These are phyloP conservation scores for Trypoxylon attenuatum DNA, from an alignment of 2,888 invertebrate species.

Conservation along the genomic window DNA sequence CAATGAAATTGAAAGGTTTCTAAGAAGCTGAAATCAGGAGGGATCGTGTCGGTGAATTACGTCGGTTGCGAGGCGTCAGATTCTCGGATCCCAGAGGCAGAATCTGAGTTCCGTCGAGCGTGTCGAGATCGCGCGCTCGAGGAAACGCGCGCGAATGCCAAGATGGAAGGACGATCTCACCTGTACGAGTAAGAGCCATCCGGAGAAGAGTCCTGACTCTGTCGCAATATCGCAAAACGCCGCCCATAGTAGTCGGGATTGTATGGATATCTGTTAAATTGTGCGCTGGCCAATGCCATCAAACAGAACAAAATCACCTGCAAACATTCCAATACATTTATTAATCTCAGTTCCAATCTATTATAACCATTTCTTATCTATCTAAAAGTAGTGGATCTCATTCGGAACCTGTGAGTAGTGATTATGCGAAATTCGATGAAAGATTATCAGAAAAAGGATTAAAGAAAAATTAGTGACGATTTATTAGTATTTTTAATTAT, in stretches of 20 bases:
- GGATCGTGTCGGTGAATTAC: too few species aligned
- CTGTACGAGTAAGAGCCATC: constrained; percentile 72
- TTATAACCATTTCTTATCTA: too few species aligned
- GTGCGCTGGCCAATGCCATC: constrained; percentile 54
- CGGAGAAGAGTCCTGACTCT: constrained; percentile 66
- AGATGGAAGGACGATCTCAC: constrained; percentile 60
- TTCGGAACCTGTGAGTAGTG: too few species aligned
- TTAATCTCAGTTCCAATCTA: too few species aligned
- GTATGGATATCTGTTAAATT: constrained; percentile 57
- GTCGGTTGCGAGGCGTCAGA: neutral
- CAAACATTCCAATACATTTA: too few species aligned
- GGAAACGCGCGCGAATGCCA: constrained; percentile 34
- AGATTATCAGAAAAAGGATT: too few species aligned
- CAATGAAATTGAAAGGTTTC: too few species aligned
- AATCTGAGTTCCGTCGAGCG: constrained; percentile 41
- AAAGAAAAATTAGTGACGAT: too few species aligned
- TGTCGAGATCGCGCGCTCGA: constrained; percentile 51
- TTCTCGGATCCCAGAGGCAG: constrained; percentile 14
- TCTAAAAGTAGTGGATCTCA: too few species aligned
- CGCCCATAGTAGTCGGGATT: constrained; percentile 59
- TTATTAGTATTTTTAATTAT: too few species aligned
- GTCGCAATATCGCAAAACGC: constrained; percentile 68
- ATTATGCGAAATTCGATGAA: too few species aligned
- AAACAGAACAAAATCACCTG: constrained; percentile 56
- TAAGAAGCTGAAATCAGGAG: too few species aligned